Evolutionary conservation across 2,888 invertebrate species (phyloP).

Genomic region (Andrena bicolor): DNA sequence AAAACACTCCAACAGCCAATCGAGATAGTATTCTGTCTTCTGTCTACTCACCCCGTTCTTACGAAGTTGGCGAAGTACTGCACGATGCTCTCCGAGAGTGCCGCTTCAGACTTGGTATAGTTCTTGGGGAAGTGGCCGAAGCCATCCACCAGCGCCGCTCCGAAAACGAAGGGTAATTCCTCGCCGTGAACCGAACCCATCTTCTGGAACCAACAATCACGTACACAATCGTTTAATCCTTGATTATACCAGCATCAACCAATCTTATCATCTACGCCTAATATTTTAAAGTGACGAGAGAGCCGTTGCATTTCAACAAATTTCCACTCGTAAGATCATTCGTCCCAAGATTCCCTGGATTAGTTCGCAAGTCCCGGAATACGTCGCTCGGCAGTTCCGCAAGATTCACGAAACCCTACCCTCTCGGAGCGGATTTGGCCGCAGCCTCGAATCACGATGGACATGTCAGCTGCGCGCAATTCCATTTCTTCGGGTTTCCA

Average conservation of each 20-base stretch:
- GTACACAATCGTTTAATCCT: neutral
- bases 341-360: constrained; percentile 9
- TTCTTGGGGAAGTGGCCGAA: constrained; percentile 94
- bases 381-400: constrained; percentile 44
- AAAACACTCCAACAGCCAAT: constrained; percentile 13
- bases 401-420: constrained; percentile 58
- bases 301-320: too few species aligned
- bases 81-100: constrained; percentile 94
- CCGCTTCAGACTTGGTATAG: constrained; percentile 94
- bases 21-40: neutral
- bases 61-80: constrained; percentile 96
- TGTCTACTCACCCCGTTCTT: constrained; percentile 92
- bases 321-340: neutral
- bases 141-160: constrained; percentile 94
- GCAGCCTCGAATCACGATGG: constrained; percentile 60
- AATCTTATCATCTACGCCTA: too few species aligned
- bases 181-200: constrained; percentile 97
- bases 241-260: too few species aligned
- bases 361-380: constrained; percentile 40
- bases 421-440: constrained; percentile 45
- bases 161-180: constrained; percentile 95
- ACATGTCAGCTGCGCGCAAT: constrained; percentile 67
- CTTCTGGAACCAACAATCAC: constrained; percentile 86
- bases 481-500: constrained; percentile 63
- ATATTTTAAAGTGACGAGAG: too few species aligned